Evolutionary conservation across 2,797 vertebrate genomes (phyloP), one percentile per base, ranked within the genome.

Genomic region (Kryptolebias ocellatus): DNA sequence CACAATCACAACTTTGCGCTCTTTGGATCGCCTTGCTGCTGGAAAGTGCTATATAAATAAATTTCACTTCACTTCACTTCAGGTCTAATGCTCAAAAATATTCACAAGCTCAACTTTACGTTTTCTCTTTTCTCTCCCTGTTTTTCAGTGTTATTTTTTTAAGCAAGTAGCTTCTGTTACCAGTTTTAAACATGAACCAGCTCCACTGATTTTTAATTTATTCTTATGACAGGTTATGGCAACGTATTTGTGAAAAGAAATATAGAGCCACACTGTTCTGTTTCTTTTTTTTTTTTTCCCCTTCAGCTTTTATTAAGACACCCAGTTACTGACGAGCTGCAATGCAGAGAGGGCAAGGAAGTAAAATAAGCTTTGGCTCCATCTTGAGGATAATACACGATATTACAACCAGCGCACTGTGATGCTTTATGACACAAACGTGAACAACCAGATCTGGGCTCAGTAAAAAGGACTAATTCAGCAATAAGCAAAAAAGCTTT

Each of bases 301-400:
- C 53, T 53, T 72, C 27, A 63, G 59, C 2, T 42, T 83, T 81
- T 88, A 87, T 87, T 84, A 14, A 63, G 34, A 61, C 56, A 53
- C 51, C 39, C 60, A 73, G 34, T 4, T 17, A 71, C 24, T 37
- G 28, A 18, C 24, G 7, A 61, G 58, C 51, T 15, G n/a, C 15
- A 3, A 16, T 28, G 8, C 5, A 37, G 11, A 12, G 10, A 34
- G 0, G 31, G 62, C 18, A 59, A 2, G 7, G 50, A 28, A 3
- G 24, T 64, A 12, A 64, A 14, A 31, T 59, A 60, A 50, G 44
- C 53, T 86, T 11, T 72, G 72, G 53, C 79, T 60, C 83, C 83
- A 70, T 78, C 90, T 82, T 2, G 1, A 52, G 83, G 68, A 6
- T 17, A 1, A 20, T 54, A 66, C 0, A 1, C 62, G 2, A 37